These are phyloP conservation scores for Gari tellinella DNA, from an alignment of 2,888 invertebrate species.

Conservation along the genomic window DNA sequence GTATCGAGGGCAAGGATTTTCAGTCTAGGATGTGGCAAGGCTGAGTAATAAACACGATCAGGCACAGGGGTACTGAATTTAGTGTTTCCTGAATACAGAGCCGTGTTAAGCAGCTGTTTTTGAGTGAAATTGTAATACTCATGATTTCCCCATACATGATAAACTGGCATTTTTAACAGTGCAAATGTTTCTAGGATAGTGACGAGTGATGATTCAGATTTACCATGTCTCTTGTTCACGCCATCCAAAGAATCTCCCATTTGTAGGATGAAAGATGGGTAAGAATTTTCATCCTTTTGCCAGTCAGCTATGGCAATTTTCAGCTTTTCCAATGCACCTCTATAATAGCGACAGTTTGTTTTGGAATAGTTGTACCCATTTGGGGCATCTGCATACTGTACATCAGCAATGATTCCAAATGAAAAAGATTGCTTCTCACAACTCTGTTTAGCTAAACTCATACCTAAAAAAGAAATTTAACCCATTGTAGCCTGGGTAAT, in stretches of 20 bases:
- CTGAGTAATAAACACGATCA: slow-evolving; percentile 77
- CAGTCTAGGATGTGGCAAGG: slow-evolving; percentile 72
- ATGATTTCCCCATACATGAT: slow-evolving; percentile 84
- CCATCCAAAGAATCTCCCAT: slow-evolving; percentile 85
- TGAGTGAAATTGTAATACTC: slow-evolving; percentile 84
- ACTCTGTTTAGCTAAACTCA: too few relatives aligned
- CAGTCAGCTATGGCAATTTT: slow-evolving; percentile 78
- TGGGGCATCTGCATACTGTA: slow-evolving; percentile 84
- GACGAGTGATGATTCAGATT: slow-evolving; percentile 71
- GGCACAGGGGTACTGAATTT: slow-evolving; percentile 25
- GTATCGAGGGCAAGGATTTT: slow-evolving; percentile 81
- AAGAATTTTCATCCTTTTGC: slow-evolving; percentile 63
- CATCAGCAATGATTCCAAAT: slow-evolving; percentile 84
- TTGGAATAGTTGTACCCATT: slow-evolving; percentile 80
- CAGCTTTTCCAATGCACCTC: slow-evolving; percentile 79
- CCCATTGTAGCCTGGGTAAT: too few relatives aligned
- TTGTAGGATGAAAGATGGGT: slow-evolving; percentile 81
- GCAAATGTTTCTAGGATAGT: slow-evolving; percentile 73
- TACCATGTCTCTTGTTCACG: slow-evolving; percentile 68
- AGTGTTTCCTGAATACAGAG: slow-evolving; percentile 61
- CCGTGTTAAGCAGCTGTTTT: slow-evolving; percentile 67
- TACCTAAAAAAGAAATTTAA: too few relatives aligned
- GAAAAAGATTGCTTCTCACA: slow-evolving; percentile 40
- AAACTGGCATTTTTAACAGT: slow-evolving; percentile 59
- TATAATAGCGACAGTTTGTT: slow-evolving; percentile 80